These are phyloP conservation scores for Opisthograptis luteolata DNA, from an alignment of 2,888 invertebrate genomes.

Conservation along the genomic window DNA sequence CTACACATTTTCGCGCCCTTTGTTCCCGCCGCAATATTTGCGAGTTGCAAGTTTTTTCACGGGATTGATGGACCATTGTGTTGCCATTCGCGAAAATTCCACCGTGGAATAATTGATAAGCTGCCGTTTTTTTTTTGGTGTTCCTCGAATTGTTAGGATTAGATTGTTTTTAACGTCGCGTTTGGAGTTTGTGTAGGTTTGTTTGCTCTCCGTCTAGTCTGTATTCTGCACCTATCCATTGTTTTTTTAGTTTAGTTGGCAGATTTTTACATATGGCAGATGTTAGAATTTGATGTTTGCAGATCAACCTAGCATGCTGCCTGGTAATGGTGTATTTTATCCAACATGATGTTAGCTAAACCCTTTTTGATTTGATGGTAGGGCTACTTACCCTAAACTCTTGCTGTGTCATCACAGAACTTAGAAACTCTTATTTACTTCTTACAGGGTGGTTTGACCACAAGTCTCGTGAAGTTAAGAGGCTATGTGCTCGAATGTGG, in stretches of 20 bases:
- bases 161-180: conserved; percentile 54
- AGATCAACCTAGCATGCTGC: neutral
- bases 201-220: conserved; percentile 45
- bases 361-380: too few relatives aligned
- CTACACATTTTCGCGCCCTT: conserved; percentile 47
- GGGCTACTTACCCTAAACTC: too few relatives aligned
- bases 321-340: too few relatives aligned
- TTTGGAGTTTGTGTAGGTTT: conserved; percentile 34
- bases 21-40: conserved; percentile 57
- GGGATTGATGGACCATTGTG: conserved; percentile 79
- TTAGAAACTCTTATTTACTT: too few relatives aligned
- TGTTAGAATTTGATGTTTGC: neutral
- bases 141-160: conserved; percentile 66
- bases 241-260: conserved; percentile 22
- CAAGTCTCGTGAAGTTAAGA: too few relatives aligned
- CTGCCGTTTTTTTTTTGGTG: conserved; percentile 48
- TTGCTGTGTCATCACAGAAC: too few relatives aligned
- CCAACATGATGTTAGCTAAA: too few relatives aligned
- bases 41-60: conserved; percentile 70
- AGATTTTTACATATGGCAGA: conserved; percentile 15
- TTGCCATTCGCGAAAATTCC: conserved; percentile 71
- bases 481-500: too few relatives aligned
- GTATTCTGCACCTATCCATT: conserved; percentile 26
- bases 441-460: too few relatives aligned
- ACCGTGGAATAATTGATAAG: conserved; percentile 72